Evolutionary conservation across 2,888 invertebrate genomes (phyloP), one percentile per base, ranked within the genome.

Genomic region (Bhutanitis thaidina): DNA sequence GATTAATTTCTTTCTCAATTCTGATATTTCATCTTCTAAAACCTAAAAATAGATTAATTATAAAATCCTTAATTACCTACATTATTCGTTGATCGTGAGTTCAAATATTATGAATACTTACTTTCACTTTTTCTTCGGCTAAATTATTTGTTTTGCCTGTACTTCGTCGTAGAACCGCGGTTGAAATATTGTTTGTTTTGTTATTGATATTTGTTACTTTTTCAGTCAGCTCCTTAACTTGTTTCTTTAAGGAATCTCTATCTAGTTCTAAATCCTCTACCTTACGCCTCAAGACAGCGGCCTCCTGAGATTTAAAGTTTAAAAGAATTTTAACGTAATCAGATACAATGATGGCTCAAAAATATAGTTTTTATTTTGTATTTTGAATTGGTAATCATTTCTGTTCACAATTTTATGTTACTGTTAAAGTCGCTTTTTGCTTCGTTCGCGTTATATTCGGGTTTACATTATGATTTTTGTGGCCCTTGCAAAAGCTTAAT

Each of bases 211-310:
- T 79, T 38, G 90, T 86, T 20, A 94, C 72, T 81, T 95, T 95
- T 3, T 94, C 94, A 59, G 94, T 93, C 25, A 96, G 82, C 59
- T 96, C 95, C 63, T 93, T 93, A 7, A 95, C 90, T 86, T 96
- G 94, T 62, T 92, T 93, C 70, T 93, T 94, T 10, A 93, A 79
- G 40, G 92, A 92, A 53, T 94, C 93, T 68, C 94, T 95, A 68
- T 96, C 95, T 58, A 91, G 92, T 82, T 97, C 96, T 58, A 96
- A 82, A 63, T 95, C 95, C 75, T 96, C 95, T 51, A 96, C 93
- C 84, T 97, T 97, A 59, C 94, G 92, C 36, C 95, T 91, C 56
- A 97, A 84, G 53, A 96, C 94, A 15, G 94, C 92, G 50, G 96
- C 93, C 90, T 98, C 97, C 91, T 94, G 59, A 61, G 41, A 46